phyloP scores from a whole-genome alignment of 2,888 invertebrate species.

The Cephalotes varians region DNA sequence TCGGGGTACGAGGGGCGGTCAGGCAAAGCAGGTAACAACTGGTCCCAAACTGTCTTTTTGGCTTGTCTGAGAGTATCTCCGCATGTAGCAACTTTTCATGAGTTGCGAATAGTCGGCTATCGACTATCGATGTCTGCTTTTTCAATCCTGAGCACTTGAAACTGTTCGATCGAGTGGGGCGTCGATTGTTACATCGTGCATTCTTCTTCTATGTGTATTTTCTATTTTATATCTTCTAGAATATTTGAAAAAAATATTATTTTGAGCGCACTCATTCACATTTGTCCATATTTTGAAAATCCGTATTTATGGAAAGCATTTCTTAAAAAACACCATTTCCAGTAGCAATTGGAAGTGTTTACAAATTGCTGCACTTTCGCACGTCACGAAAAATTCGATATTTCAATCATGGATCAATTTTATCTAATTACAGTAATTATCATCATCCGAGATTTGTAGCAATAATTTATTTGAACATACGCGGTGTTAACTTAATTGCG shows the following conservation, averaged over 20 bases:
- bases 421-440: constrained; percentile 16
- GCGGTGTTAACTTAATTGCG: constrained; percentile 42
- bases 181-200: constrained; percentile 13
- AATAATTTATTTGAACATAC: constrained; percentile 38
- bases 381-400: background rate
- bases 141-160: background rate
- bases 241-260: background rate
- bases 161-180: constrained; percentile 18
- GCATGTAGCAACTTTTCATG: constrained; percentile 17
- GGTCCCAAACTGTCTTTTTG: constrained; percentile 40
- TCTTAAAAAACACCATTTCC: background rate
- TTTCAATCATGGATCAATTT: constrained; percentile 10
- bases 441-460: background rate
- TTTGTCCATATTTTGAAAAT: background rate
- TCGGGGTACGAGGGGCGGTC: background rate
- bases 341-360: background rate
- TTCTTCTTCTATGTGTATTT: background rate
- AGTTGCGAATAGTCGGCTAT: constrained; percentile 46
- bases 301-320: background rate
- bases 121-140: constrained; percentile 49
- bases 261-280: background rate
- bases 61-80: constrained; percentile 37
- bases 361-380: background rate
- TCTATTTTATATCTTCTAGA: background rate
- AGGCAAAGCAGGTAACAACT: constrained; percentile 34